Evolutionary conservation across 2,113 vertebrate genomes (phyloP).

Genomic region (Lampris incognitus): DNA sequence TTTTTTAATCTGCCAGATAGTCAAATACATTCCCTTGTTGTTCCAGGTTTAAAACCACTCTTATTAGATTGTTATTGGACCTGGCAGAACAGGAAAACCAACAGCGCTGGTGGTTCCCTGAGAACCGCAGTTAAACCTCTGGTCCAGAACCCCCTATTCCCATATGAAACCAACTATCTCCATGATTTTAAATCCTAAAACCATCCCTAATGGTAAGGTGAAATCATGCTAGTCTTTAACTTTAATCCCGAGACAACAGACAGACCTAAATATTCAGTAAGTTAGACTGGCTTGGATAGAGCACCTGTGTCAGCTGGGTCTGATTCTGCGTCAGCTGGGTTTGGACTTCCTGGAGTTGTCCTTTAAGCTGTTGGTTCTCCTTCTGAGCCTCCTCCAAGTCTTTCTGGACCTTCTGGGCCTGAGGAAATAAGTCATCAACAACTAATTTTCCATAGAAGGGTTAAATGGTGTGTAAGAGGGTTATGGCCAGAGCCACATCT

Average conservation of each 20-base stretch:
- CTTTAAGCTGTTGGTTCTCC: conserved; percentile 70
- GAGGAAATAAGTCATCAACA: not conserved
- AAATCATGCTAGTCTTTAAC: no score
- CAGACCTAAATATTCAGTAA: not conserved
- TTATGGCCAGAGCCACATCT: not conserved
- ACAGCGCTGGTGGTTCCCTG: no score
- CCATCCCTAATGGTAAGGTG: no score
- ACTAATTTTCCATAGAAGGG: not conserved
- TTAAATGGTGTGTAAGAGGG: not conserved
- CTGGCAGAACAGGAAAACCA: no score
- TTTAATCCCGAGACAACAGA: not conserved
- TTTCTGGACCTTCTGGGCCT: conserved; percentile 85
- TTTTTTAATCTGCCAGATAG: no score
- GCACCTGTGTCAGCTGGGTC: conserved; percentile 66
- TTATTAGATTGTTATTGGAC: no score
- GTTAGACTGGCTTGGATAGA: not conserved
- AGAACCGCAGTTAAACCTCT: no score
- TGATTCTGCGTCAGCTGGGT: conserved; percentile 63
- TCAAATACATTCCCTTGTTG: no score
- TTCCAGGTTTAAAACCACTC: no score
- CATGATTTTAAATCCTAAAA: no score
- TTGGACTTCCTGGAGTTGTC: conserved; percentile 66
- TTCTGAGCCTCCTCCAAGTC: conserved; percentile 66
- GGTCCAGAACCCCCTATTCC: not conserved
- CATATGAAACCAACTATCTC: not conserved